Evolutionary conservation across 2,888 invertebrate species (phyloP).

Genomic region (Cenopis cana): DNA sequence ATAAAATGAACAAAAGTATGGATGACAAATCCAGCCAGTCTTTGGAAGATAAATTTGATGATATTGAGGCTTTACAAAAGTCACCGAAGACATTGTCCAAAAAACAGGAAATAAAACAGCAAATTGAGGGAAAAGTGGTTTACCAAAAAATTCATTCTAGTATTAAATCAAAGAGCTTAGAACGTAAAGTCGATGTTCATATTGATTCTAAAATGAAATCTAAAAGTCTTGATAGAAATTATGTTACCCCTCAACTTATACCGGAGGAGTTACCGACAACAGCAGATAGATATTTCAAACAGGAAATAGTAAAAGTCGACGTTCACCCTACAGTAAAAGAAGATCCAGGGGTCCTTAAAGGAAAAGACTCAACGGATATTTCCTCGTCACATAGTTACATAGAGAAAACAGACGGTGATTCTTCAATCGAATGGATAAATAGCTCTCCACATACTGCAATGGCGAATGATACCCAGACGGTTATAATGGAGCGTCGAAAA

Average conservation of each 20-base stretch:
- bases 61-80: slow-evolving; percentile 82
- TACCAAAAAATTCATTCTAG: slow-evolving; percentile 83
- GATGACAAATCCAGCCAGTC: slow-evolving; percentile 86
- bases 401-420: slow-evolving; percentile 79
- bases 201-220: slow-evolving; percentile 85
- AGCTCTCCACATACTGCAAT: slow-evolving; percentile 76
- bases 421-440: slow-evolving; percentile 79
- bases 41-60: slow-evolving; percentile 86
- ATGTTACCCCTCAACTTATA: slow-evolving; percentile 72
- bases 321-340: slow-evolving; percentile 73
- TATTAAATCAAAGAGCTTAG: slow-evolving; percentile 88
- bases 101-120: slow-evolving; percentile 86
- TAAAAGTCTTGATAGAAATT: slow-evolving; percentile 88
- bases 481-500: slow-evolving; percentile 86
- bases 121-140: slow-evolving; percentile 87
- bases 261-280: slow-evolving; percentile 65
- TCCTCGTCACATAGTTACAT: slow-evolving; percentile 75
- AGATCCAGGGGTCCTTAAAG: slow-evolving; percentile 47
- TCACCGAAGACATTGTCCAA: slow-evolving; percentile 86
- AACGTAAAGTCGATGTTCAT: slow-evolving; percentile 86
- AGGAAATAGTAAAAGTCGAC: slow-evolving; percentile 80
- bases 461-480: slow-evolving; percentile 86
- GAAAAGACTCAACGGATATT: slow-evolving; percentile 59
- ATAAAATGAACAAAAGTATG: slow-evolving; percentile 86
- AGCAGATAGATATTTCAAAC: slow-evolving; percentile 77